Evolutionary conservation across 2,888 invertebrate genomes (phyloP), one percentile per base, ranked within the genome.

Genomic region (Orgyia antiqua): DNA sequence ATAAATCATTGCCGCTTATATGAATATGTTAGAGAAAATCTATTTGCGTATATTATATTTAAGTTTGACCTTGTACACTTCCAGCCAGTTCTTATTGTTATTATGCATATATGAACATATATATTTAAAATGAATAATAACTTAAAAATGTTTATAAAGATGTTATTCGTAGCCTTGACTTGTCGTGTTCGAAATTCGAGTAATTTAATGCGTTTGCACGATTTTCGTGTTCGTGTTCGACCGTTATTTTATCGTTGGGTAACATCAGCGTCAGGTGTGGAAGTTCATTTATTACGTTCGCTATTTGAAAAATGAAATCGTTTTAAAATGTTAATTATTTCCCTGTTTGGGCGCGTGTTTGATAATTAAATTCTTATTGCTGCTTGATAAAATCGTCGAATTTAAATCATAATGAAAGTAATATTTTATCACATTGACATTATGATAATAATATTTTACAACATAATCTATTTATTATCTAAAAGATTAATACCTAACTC

Each of bases 161-260:
- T 10, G 10, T 20, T 34, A 38, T 36, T 35, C 29, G 42, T 27
- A 35, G 33, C 51, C 50, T 51, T 53, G 53, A 44, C 46, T 44
- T 31, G 31, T 36, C 36, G 33, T 25, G 37, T 43, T 39, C 18
- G 18, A 44, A 38, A 33, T 42, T 36, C 13, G 27, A 50, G 42
- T 42, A 29, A 29, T 45, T 48, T 36, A 48, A 30, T 28, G 26
- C 27, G 34, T 40, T 32, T 36, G 33, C 28, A 31, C 29, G 36
- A 23, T 27, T 29, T 24, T 38, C 29, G 31, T 29, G 31, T 17
- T 10, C 20, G 23, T 10, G 23, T 10, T 10, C 5, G 24, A 3
- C 7, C 19, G 12, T 15, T 25, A 25, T 35, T 24, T 33, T 31
- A 28, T 25, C 20, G 13, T 17, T 11, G 13, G 20, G 23, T 26